Base-by-base conservation (phyloP, 2,113 vertebrate species). In the Macrotus californicus region DNA sequence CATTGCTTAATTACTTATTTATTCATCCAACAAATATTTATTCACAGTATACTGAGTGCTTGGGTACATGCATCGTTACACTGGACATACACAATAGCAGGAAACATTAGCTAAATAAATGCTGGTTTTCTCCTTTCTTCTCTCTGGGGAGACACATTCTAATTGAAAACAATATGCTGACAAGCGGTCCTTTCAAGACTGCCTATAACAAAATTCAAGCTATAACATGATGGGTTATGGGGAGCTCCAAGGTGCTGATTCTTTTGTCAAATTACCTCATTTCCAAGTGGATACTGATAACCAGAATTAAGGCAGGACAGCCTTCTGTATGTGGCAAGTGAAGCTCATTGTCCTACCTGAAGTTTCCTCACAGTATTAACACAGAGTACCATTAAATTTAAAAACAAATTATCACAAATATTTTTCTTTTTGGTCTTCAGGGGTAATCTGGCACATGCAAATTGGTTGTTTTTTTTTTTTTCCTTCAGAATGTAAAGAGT, bases 401-500 rank as follows among this genome's bases (percentile, higher is more conserved):
- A 92, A 89, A 92, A 88, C 19, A 72, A 94, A 80, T 46, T 67
- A 73, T 14, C 82, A 95, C 85, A 50, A 64, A 72, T 43, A 76
- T 89, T 95, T 95, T 29, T 92, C 97, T 93, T 94, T 93, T 94
- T 77, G 5, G n/a, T 94, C 83, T 96, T 97, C 88, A 90, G 36
- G 86, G 97, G 67, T 97, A 96, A 93, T 52, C 95, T 96, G 96
- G 97, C 72, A 86, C 70, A 93, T 1, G 21, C 0, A 26, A 93
- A 82, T 95, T 97, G n/a, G n/a, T n/a, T n/a, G n/a, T n/a, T n/a
- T n/a, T 41, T 64, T 72, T 91, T 21, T 34, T 34, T 92, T 91
- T 95, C 95, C 95, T 94, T 87, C 76, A 73, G 91, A 97, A 96
- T 86, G 96, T 97, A 95, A 90, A 98, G 89, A 97, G 46, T 41